These are phyloP conservation scores for Himalopsyche japonica DNA, from an alignment of 2,888 invertebrate genomes.

Conservation along the genomic window DNA sequence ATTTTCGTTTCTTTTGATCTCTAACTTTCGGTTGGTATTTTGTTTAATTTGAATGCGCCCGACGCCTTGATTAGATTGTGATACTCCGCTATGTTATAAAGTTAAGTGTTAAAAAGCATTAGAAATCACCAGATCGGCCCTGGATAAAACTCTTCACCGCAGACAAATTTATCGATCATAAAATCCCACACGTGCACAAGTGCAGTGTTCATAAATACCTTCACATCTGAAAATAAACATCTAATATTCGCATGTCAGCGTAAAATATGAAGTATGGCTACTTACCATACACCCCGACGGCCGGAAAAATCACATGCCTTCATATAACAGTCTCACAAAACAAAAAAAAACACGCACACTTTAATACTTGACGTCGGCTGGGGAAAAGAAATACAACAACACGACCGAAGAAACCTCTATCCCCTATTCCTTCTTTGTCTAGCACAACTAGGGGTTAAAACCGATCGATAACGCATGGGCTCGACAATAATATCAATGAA, in stretches of 20 bases:
- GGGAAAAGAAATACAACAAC: not conserved
- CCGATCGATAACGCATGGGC: conserved; percentile 38
- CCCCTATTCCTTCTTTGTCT: not conserved
- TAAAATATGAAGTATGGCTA: not conserved
- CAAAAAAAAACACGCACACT: not conserved
- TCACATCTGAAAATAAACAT: not conserved
- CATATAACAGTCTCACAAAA: not conserved
- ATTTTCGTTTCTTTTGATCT: too few species aligned
- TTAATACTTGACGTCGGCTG: not conserved
- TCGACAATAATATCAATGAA: conserved; percentile 4
- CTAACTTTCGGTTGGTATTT: too few species aligned
- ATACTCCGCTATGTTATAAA: too few species aligned
- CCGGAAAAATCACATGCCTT: not conserved
- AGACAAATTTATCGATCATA: conserved; percentile 38
- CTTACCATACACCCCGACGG: not conserved
- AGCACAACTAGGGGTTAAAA: conserved; percentile 9
- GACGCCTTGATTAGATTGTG: too few species aligned
- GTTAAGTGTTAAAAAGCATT: not conserved
- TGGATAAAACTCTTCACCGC: conserved; percentile 4
- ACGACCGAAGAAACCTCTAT: not conserved
- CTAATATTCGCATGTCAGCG: not conserved
- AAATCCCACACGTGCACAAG: conserved; percentile 30
- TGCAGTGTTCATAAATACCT: not conserved
- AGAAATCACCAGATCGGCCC: not conserved
- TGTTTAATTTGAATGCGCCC: too few species aligned